Base-by-base conservation (phyloP, 2,888 invertebrate species). In the Drosophila maculinotata region DNA sequence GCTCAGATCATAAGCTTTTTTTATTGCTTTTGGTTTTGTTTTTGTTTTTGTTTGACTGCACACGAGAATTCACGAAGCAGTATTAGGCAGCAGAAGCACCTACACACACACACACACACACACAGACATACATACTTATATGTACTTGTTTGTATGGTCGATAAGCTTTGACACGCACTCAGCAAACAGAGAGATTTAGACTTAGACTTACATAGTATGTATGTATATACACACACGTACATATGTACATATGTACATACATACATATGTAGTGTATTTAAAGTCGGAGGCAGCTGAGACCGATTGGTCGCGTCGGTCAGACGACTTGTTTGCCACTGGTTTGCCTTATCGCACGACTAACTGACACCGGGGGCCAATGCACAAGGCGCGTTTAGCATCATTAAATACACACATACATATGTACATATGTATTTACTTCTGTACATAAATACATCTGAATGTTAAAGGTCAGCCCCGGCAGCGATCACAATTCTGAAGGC, bases 311-410 rank as follows among this genome's bases (percentile, higher is more conserved):
- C 17, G 20, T 12, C 38, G 15, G n/a, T n/a, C n/a, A 35, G 52
- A 28, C 64, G 65, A 65, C 60, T 71, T 54, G 69, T 69, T 75
- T 60, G 63, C 64, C 62, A 86, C 71, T 82, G 72, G 88, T 85
- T 87, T 74, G 81, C 88, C 87, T 88, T 87, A 88, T 87, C 85
- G 74, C 80, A 44, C 58, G 33, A 51, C 69, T 63, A 49, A 74
- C 62, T 77, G 69, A 64, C 71, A 73, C 52, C 63, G 60, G 79
- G 70, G 76, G 69, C 69, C 70, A 74, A 52, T 69, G 63, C 76
- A 71, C 68, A 79, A 71, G 56, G 67, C 76, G 59, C 62, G 51
- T 39, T 58, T 45, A 63, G 60, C 74, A 80, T 83, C 69, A 63
- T 76, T 67, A 62, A 72, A 54, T 54, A 33, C 23, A 10, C 36